Evolutionary conservation across 2,113 vertebrate species (phyloP).

Genomic region (Morone chrysops): DNA sequence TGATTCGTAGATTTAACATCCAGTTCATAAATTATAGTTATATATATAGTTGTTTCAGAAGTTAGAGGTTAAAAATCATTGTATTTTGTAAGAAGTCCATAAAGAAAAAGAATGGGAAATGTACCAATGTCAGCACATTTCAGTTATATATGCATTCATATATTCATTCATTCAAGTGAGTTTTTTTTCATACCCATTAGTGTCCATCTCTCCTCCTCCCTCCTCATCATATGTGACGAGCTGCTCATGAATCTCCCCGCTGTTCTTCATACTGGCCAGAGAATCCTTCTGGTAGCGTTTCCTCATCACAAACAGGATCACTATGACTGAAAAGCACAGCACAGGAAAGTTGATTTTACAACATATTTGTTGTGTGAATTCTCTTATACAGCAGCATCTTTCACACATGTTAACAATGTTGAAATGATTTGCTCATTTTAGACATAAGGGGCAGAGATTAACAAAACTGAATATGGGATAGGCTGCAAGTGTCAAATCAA

Average conservation of each 20-base stretch:
- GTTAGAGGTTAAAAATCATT: no score
- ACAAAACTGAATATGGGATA: background rate
- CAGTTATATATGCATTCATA: background rate
- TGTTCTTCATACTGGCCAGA: slow-evolving; percentile 84
- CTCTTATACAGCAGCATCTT: background rate
- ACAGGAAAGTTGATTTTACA: background rate
- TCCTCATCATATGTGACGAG: slow-evolving; percentile 97
- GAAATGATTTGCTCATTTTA: background rate
- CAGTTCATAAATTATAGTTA: no score
- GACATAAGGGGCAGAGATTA: background rate
- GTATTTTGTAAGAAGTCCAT: background rate
- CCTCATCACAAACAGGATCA: slow-evolving; percentile 88
- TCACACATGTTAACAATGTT: background rate
- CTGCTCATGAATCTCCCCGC: slow-evolving; percentile 95
- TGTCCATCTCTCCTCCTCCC: slow-evolving; percentile 98
- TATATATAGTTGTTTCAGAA: no score
- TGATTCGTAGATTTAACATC: no score
- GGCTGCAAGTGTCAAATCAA: background rate
- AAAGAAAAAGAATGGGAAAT: background rate
- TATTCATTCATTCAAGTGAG: background rate
- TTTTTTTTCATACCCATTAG: slow-evolving; percentile 83
- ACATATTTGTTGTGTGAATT: background rate
- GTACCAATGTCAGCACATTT: background rate
- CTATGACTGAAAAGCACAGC: slow-evolving; percentile 85
- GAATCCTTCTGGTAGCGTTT: slow-evolving; percentile 90